phyloP scores from a whole-genome alignment of 2,113 vertebrate species.

The Peromyscus polionotus region DNA sequence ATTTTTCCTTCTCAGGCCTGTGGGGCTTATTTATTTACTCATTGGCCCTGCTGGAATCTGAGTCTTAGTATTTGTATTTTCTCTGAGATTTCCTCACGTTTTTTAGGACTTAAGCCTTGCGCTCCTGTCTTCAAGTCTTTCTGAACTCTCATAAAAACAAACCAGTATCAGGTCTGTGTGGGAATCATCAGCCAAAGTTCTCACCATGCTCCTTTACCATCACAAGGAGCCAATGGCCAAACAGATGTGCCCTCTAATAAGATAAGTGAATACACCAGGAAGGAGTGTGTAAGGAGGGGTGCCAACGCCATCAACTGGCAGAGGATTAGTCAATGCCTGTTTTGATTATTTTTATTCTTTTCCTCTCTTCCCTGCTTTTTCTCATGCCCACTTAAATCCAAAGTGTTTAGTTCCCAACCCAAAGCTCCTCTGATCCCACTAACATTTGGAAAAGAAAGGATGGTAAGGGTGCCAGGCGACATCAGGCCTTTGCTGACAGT shows the following conservation, averaged over 20 bases:
- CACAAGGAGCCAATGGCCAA: neutral
- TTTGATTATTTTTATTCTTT: neutral
- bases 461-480: neutral
- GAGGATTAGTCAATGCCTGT: neutral
- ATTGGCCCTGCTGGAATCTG: neutral
- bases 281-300: neutral
- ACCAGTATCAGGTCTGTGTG: neutral
- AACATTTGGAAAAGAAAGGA: neutral
- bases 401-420: neutral
- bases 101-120: neutral
- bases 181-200: neutral
- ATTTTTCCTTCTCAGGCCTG: conserved; percentile 20
- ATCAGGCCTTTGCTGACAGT: neutral
- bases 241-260: neutral
- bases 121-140: neutral
- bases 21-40: conserved; percentile 56
- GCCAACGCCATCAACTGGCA: neutral
- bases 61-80: neutral
- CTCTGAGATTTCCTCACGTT: neutral
- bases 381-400: neutral
- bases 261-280: neutral
- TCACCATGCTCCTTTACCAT: neutral
- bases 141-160: neutral
- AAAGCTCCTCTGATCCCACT: neutral
- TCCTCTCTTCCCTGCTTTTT: neutral